Evolutionary conservation across 2,797 vertebrate genomes (phyloP), one percentile per base, ranked within the genome.

Genomic region (Dendrocincla tyrannina): DNA sequence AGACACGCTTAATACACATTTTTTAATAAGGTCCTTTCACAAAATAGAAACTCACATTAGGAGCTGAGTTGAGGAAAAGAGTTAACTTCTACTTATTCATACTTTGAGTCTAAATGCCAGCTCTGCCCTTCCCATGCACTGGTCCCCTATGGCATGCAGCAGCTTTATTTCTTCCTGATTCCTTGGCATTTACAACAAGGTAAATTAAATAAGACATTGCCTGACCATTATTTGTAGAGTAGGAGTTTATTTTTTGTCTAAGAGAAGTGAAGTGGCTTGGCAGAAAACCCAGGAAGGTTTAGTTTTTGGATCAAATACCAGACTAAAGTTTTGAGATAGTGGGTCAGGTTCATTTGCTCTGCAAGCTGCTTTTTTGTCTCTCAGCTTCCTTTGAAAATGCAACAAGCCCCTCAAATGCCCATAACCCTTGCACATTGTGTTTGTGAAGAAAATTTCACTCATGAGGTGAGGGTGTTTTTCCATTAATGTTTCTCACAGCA

Each of bases 201-300:
- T 95, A 91, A 96, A 89, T 93, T 84, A 93, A 95, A 92, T 73
- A 93, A 94, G 68, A 72, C 75, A 66, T 77, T 78, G 75, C 6
- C 46, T 92, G 66, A 33, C n/a, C 39, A 44, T 39, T 94, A 69
- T 91, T 88, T 95, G 82, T 92, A 76, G 32, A 88, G 79, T 39
- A n/a, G 19, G n/a, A 76, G 49, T 76, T 91, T 69, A 85, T 89
- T 89, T 79, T 66, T 89, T 74, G 78, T 49, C 64, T 50, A 88
- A 53, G 44, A 83, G 56, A 67, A 89, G 50, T 79, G 69, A 89
- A 88, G 72, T 0, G 0, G 14, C 62, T 86, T 83, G 82, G 39
- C 77, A 69, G 88, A 89, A 89, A 78, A 93, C 50, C 39, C 76
- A 73, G 55, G 79, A 91, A 74, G 62, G 23, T 83, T 95, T 88